Evolutionary conservation across 2,113 vertebrate species (phyloP).

Genomic region (Corvus cornix): DNA sequence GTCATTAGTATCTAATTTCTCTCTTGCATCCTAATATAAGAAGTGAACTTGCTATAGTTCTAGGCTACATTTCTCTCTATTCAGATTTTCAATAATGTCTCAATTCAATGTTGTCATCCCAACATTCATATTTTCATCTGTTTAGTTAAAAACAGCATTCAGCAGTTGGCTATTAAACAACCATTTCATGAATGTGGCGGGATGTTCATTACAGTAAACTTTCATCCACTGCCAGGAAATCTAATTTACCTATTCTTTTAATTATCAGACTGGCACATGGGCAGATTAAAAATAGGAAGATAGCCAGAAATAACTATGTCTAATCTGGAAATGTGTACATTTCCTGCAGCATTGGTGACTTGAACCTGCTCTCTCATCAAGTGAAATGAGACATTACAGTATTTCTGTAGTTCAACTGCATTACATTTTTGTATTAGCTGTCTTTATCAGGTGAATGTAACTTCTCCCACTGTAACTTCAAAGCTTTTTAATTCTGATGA

Average conservation of each 20-base stretch:
- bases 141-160: conserved; percentile 2
- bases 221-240: conserved; percentile 39
- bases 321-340: neutral
- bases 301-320: conserved; percentile 1
- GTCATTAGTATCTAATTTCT: neutral
- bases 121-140: neutral
- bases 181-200: conserved; percentile 7
- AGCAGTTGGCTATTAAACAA: conserved; percentile 22
- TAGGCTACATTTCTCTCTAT: neutral
- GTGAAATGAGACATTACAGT: neutral
- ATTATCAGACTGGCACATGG: conserved; percentile 31
- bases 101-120: neutral
- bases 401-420: neutral
- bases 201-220: conserved; percentile 32
- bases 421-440: neutral
- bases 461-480: neutral
- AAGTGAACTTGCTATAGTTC: neutral
- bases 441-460: neutral
- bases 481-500: neutral
- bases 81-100: neutral
- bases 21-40: neutral
- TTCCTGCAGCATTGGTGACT: neutral
- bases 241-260: conserved; percentile 47
- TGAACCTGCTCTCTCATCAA: neutral
- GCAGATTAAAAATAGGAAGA: conserved; percentile 31